Evolutionary conservation across 2,797 vertebrate genomes (phyloP).

Genomic region (Typhlichthys subterraneus): DNA sequence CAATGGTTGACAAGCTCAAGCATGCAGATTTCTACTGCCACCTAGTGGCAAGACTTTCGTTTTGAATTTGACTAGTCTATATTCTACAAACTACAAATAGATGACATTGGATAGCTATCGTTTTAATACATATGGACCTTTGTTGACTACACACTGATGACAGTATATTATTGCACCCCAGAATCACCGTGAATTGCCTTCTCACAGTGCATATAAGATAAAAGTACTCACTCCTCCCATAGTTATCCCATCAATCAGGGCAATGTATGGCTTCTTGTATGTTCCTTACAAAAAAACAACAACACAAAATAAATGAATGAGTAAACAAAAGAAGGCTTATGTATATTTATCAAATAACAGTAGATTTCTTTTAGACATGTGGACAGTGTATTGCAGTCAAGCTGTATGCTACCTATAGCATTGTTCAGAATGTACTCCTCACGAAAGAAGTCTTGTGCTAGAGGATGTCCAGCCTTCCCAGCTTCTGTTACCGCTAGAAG

Average conservation of each 20-base stretch:
- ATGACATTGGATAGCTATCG: too few relatives aligned
- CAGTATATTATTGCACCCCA: too few relatives aligned
- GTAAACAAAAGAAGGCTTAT: not conserved
- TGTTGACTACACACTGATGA: too few relatives aligned
- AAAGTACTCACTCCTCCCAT: constrained; percentile 94
- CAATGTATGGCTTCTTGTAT: constrained; percentile 88
- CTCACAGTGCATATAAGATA: not conserved
- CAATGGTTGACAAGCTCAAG: constrained; percentile 32
- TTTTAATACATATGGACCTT: too few relatives aligned
- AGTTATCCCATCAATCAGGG: constrained; percentile 92
- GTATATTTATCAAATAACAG: too few relatives aligned
- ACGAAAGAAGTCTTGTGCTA: constrained; percentile 84
- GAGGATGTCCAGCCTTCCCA: constrained; percentile 68
- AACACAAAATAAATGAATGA: not conserved
- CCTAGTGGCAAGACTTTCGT: constrained; percentile 36
- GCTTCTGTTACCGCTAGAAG: constrained; percentile 82
- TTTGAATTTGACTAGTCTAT: not conserved
- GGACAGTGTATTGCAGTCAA: not conserved
- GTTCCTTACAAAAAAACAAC: constrained; percentile 73
- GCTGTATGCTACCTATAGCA: constrained; percentile 77
- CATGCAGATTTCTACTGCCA: constrained; percentile 52
- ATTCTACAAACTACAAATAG: too few relatives aligned
- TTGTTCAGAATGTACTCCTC: constrained; percentile 90
- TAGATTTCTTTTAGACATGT: not conserved
- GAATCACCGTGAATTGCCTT: too few relatives aligned